Base-by-base conservation (phyloP, 2,888 invertebrate species). In the Ctenicera cuprea region DNA sequence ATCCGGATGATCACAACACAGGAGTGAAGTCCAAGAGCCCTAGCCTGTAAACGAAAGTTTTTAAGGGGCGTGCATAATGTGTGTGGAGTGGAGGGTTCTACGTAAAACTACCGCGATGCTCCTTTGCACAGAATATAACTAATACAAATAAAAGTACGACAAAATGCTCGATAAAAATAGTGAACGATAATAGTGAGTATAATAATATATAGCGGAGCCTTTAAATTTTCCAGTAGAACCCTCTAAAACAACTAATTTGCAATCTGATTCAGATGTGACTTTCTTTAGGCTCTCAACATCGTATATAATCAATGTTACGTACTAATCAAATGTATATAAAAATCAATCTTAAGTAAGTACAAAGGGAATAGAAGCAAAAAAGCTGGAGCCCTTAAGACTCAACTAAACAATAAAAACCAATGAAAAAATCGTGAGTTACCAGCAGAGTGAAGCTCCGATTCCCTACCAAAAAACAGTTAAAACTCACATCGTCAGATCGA, bases 1-100 rank as follows among this genome's bases (percentile, higher is more conserved):
- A 99, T 94, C 79, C 99, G 92, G 85, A 99, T 97, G 84, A 98
- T 94, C 90, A 98, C 95, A 77, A 98, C 97, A 88, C 98, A 98
- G 81, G 97, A 97, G 88, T 97, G 97, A 85, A 98, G 91, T 80
- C 95, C 95, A 83, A 96, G 95, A 79, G 97, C 98, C 89, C 97
- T 96, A 92, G 98, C 98, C 97, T 97, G 89, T 83, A 87, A 86
- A 84, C 82, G 80, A 79, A 14, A 37, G 11, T 26, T 62, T 16
- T 75, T 61, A 75, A 26, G 48, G 8, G 7, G 30, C 54, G 70
- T 37, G 61, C 62, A 52, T 4, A 43, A 33, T 71, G 76, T 3
- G 14, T 22, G 12, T 16, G 43, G 5, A 16, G 26, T 5, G n/a
- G 72, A 76, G 76, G 74, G 72, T 76, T 76, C 76, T 76, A 76